These are phyloP conservation scores for Adoxophyes honmai DNA, from an alignment of 1,140 invertebrate genomes.

Conservation along the genomic window DNA sequence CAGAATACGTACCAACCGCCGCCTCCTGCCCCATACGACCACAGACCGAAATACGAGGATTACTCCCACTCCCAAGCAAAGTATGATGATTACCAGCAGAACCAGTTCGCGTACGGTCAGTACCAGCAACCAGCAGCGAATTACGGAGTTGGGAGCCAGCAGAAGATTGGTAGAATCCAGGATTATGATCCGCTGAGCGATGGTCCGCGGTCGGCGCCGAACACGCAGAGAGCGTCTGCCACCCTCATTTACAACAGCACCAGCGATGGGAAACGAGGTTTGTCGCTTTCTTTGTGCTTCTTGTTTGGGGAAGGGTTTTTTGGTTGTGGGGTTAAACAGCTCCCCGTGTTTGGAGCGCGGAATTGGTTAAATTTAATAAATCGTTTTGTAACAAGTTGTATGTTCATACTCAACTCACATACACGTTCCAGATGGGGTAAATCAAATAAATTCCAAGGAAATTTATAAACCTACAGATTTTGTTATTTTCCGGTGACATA, in stretches of 20 bases:
- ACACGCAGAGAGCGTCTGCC: slow-evolving; percentile 84
- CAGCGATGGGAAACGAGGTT: slow-evolving; percentile 61
- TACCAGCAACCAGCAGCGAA: slow-evolving; percentile 41
- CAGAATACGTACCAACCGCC: slow-evolving; percentile 9
- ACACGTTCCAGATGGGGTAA: no score
- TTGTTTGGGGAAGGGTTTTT: background rate
- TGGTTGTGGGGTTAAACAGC: background rate
- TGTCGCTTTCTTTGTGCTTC: slow-evolving; percentile 18
- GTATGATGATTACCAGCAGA: slow-evolving; percentile 39
- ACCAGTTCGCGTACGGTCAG: slow-evolving; percentile 61
- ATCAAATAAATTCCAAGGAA: no score
- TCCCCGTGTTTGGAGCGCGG: no score
- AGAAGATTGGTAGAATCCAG: slow-evolving; percentile 83
- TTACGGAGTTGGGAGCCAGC: slow-evolving; percentile 35
- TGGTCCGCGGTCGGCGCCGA: slow-evolving; percentile 83
- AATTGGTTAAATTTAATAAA: no score
- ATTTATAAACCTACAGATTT: no score
- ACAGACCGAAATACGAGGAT: slow-evolving; percentile 44
- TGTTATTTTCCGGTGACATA: no score
- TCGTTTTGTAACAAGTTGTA: no score
- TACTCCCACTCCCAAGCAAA: slow-evolving; percentile 38
- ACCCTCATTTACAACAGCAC: slow-evolving; percentile 89
- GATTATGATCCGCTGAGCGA: slow-evolving; percentile 88
- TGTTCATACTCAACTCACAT: no score
- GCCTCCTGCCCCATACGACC: background rate